phyloP scores from a whole-genome alignment of 1,140 invertebrate genomes.

The Sinonovacula constricta region DNA sequence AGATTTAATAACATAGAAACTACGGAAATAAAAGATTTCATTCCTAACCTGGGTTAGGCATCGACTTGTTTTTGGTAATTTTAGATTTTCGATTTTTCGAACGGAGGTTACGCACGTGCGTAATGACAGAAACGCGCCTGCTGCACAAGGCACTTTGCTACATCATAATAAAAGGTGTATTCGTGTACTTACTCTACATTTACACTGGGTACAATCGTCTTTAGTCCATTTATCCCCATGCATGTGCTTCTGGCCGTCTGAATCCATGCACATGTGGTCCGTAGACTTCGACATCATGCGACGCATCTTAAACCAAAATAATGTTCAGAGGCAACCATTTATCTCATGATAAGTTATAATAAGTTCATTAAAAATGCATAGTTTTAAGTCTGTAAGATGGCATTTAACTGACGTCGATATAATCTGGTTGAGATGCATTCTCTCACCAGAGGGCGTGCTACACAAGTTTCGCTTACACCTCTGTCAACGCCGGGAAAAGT shows the following conservation, averaged over 20 bases:
- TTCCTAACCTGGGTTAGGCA: neutral
- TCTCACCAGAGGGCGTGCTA: too few species aligned
- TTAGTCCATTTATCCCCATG: constrained; percentile 43
- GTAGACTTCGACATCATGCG: constrained; percentile 28
- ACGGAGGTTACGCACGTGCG: too few species aligned
- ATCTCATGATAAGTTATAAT: neutral
- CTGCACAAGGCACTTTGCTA: neutral
- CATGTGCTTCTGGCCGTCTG: constrained; percentile 13
- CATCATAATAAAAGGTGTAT: neutral
- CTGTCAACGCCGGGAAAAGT: too few species aligned
- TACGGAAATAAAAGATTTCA: neutral
- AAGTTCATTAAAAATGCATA: neutral
- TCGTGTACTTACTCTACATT: constrained; percentile 37
- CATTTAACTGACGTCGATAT: neutral
- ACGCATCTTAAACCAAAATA: constrained; percentile 27
- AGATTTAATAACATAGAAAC: neutral
- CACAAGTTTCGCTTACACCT: too few species aligned
- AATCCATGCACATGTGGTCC: constrained; percentile 41
- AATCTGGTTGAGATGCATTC: too few species aligned
- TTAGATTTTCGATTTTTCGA: too few species aligned
- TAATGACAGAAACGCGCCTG: neutral
- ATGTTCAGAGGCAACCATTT: too few species aligned
- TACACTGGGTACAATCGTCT: constrained; percentile 47
- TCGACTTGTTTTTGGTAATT: too few species aligned
- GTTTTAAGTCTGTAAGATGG: neutral